Evolutionary conservation across 2,113 vertebrate genomes (phyloP).

Genomic region (Atlantisia rogersi): DNA sequence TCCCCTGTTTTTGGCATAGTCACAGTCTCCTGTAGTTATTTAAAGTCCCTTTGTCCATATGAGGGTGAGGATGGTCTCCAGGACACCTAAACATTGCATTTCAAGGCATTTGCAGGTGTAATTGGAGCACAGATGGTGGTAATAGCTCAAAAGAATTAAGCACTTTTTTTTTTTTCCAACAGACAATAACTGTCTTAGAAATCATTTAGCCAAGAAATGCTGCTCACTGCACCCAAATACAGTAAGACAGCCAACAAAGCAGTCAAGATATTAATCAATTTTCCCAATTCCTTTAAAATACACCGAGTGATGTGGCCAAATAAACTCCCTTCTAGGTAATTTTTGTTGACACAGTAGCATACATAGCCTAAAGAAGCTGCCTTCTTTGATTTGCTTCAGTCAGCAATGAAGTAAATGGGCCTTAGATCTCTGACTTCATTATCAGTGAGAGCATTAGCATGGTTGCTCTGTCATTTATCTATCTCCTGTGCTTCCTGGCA

Average conservation of each 20-base stretch:
- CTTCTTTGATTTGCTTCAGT: neutral
- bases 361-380: neutral
- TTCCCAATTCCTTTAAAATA: neutral
- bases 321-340: neutral
- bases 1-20: neutral
- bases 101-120: neutral
- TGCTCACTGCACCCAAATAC: neutral
- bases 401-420: neutral
- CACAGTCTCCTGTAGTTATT: neutral
- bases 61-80: neutral
- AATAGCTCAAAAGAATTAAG: neutral
- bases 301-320: neutral
- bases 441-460: neutral
- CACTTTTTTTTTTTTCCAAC: neutral
- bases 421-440: neutral
- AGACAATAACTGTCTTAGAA: neutral
- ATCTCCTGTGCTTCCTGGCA: slow-evolving; percentile 24
- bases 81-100: neutral
- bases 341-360: neutral
- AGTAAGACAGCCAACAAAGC: neutral
- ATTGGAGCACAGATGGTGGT: neutral
- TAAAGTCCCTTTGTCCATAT: neutral
- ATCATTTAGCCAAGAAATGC: neutral
- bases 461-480: neutral
- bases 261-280: neutral